These are phyloP conservation scores for Coelinius sp. DNA, from an alignment of 2,888 invertebrate genomes.

Conservation along the genomic window DNA sequence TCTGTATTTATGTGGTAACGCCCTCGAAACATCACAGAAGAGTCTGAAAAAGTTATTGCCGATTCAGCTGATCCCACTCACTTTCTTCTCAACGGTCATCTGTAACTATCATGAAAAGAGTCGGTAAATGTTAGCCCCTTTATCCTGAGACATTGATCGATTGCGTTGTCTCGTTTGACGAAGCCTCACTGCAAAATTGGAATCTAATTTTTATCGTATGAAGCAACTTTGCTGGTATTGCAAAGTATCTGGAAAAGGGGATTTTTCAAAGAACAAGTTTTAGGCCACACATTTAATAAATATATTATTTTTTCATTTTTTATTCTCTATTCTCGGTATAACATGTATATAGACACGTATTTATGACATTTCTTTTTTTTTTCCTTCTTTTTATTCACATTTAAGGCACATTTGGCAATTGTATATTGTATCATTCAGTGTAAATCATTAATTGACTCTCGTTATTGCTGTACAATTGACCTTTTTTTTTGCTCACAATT, in stretches of 20 bases:
- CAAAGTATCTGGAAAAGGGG: background rate
- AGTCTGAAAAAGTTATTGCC: background rate
- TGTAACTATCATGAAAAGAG: slow-evolving; percentile 26
- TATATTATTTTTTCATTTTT: slow-evolving; percentile 18
- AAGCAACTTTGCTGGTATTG: background rate
- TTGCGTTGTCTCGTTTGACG: slow-evolving; percentile 3
- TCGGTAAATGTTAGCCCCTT: slow-evolving; percentile 8
- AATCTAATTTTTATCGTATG: background rate
- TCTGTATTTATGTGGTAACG: background rate
- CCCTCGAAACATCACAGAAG: background rate
- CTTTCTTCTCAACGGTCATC: slow-evolving; percentile 8
- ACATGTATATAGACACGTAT: slow-evolving; percentile 19
- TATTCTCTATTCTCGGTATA: slow-evolving; percentile 12
- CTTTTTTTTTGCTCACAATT: background rate
- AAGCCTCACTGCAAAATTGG: background rate
- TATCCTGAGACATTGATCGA: slow-evolving; percentile 4
- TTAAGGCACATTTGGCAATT: slow-evolving; percentile 15
- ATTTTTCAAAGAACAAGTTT: background rate
- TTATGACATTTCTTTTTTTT: slow-evolving; percentile 8
- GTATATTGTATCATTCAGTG: background rate
- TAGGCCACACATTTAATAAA: slow-evolving; percentile 12
- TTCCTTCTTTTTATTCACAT: background rate
- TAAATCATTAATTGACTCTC: background rate
- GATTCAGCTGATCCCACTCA: background rate
- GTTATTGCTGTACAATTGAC: slow-evolving; percentile 17